Evolutionary conservation across 2,888 invertebrate genomes (phyloP).

Genomic region (Athalia cordata): DNA sequence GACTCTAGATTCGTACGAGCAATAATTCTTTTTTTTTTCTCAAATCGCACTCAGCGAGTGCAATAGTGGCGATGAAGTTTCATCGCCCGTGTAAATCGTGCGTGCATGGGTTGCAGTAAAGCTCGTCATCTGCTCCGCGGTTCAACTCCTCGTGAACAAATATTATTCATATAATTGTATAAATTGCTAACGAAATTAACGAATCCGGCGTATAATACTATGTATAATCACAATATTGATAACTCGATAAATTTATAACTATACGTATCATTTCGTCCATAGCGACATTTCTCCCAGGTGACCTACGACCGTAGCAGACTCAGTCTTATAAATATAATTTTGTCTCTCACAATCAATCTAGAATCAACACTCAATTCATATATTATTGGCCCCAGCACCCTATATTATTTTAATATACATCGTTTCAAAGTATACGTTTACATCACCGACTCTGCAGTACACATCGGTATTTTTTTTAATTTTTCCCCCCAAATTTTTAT

Average conservation of each 20-base stretch:
- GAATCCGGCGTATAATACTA: constrained; percentile 15
- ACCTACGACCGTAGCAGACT: constrained; percentile 55
- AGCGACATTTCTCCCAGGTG: constrained; percentile 30
- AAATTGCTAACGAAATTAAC: constrained; percentile 4
- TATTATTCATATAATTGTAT: not conserved
- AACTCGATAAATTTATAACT: constrained; percentile 24
- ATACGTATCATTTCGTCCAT: constrained; percentile 34
- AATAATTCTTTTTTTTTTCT: not conserved
- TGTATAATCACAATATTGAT: constrained; percentile 40
- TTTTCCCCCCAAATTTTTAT: not conserved
- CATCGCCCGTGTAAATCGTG: not conserved
- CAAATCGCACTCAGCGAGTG: too few relatives aligned
- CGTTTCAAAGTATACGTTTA: constrained; percentile 50
- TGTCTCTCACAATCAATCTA: constrained; percentile 50
- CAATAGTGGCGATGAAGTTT: not conserved
- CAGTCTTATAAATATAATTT: constrained; percentile 53
- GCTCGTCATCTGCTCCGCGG: too few relatives aligned
- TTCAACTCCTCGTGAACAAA: not conserved
- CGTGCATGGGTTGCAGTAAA: too few relatives aligned
- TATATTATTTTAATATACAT: constrained; percentile 55
- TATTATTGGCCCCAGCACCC: constrained; percentile 69
- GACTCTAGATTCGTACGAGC: not conserved
- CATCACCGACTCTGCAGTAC: constrained; percentile 15
- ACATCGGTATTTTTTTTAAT: not conserved
- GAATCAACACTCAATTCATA: constrained; percentile 60